Evolutionary conservation across 2,797 vertebrate species (phyloP), one percentile per base, ranked within the genome.

Genomic region (Anableps anableps): DNA sequence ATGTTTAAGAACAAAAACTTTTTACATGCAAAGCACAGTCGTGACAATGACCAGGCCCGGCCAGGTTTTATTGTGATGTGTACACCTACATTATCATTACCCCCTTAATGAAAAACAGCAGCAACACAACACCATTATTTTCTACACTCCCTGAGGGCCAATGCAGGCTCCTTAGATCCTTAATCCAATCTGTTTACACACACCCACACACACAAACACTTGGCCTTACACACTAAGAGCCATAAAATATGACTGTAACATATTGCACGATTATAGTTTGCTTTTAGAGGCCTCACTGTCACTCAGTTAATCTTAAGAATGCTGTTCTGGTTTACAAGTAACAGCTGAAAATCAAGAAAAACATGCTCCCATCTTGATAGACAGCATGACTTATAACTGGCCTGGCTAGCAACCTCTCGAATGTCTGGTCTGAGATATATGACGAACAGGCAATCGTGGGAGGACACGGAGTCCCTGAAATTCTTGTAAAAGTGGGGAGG

Each of bases 241-340:
- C 91, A 89, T 93, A 94, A 93, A 94, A 92, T 43, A 90, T 70
- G 85, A 82, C 88, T 89, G 88, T 88, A 92, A 91, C 92, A 91
- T 88, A 91, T 88, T 75, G 76, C 80, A 76, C 87, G 77, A 78
- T 91, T 88, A 87, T 72, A 91, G 88, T 92, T 92, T 91, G 87
- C 89, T 93, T 91, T 92, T 83, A 90, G 87, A 92, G 87, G 91
- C 86, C 89, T 88, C 84, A 70, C 83, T 87, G 90, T 93, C 93
- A 90, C 87, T 90, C 90, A 74, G 85, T 88, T 92, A 84, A 91
- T 92, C 90, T 93, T 73, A 84, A 87, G 86, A 91, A 90, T 86
- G 89, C 85, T 82, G 89, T 83, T 88, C 83, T 85, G 90, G 84
- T 93, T 94, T 89, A 93, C 89, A 88, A 90, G 89, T 76, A 88